A percentile compares a stretch with the other conserved stretches of the same genome.
phyloP scores from a whole-genome alignment of 2,797 vertebrate species.

The Liasis olivaceus region DNA sequence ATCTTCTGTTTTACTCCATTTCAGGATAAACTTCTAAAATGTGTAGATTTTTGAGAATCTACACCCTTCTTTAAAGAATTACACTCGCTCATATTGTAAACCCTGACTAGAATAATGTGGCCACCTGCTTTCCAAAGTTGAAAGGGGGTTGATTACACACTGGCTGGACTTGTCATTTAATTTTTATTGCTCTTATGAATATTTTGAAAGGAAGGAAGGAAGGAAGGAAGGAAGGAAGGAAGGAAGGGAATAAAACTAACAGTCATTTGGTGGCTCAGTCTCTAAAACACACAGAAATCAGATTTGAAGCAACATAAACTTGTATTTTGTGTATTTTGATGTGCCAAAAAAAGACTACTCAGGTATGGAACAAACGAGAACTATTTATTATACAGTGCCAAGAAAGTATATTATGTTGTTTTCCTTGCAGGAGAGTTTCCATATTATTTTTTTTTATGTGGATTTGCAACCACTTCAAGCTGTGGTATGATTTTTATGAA shows the following conservation, averaged over 20 bases:
- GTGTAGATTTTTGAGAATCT: too few species aligned
- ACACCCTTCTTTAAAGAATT: too few species aligned
- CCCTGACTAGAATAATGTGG: too few species aligned
- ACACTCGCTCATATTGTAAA: too few species aligned
- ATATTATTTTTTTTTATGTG: not conserved
- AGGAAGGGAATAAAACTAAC: not conserved
- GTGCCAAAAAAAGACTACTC: not conserved
- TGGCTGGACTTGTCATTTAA: too few species aligned
- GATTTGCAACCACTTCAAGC: not conserved
- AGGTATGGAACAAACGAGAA: constrained; percentile 9
- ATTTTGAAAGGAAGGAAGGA: not conserved
- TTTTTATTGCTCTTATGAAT: too few species aligned
- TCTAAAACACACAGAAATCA: not conserved
- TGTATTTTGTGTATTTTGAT: not conserved
- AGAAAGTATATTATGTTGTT: not conserved
- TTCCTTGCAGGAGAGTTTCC: not conserved
- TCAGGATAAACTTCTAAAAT: too few species aligned
- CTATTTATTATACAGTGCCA: not conserved
- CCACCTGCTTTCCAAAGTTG: too few species aligned
- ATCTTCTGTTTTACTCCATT: not conserved
- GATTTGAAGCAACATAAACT: not conserved
- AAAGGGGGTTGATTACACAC: too few species aligned
- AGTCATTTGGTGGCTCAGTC: not conserved
- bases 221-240: not conserved
- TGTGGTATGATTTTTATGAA: not conserved